These are phyloP conservation scores for Gadus chalcogrammus DNA, from an alignment of 2,113 vertebrate species.

Conservation along the genomic window DNA sequence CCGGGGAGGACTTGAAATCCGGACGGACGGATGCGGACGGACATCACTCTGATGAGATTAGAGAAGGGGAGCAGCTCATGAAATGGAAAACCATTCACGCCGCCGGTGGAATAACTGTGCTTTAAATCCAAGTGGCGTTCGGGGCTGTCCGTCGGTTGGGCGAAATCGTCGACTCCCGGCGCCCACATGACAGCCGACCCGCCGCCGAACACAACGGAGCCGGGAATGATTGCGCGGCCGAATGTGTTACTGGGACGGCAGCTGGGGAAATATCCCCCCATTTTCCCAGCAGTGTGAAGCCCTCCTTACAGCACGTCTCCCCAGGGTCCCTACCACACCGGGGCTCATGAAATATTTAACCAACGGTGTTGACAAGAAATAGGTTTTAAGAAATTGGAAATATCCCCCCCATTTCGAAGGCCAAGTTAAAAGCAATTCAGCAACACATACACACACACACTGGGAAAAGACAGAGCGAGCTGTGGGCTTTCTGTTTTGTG, in stretches of 20 bases:
- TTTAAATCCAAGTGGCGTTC: too few species aligned
- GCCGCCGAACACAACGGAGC: constrained; percentile 29
- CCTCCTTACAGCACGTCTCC: constrained; percentile 68
- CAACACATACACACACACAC: constrained; percentile 8
- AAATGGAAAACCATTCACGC: constrained; percentile 34
- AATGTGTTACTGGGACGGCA: constrained; percentile 53
- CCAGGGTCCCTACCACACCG: constrained; percentile 70
- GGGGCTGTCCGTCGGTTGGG: too few species aligned
- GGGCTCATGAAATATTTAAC: constrained; percentile 87
- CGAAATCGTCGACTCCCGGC: too few species aligned
- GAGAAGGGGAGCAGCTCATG: constrained; percentile 29
- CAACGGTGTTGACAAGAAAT: constrained; percentile 81
- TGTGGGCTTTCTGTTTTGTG: constrained; percentile 31
- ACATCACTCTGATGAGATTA: constrained; percentile 40
- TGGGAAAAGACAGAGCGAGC: constrained; percentile 32
- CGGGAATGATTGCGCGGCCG: constrained; percentile 60
- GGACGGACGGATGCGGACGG: constrained; percentile 9
- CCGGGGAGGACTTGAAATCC: too few species aligned
- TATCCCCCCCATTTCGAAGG: constrained; percentile 72
- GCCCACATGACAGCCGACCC: too few species aligned
- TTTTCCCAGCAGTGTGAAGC: constrained; percentile 71
- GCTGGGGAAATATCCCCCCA: constrained; percentile 70
- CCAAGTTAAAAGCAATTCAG: constrained; percentile 72
- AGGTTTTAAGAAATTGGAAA: constrained; percentile 84
- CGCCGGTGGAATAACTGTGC: constrained; percentile 29